phyloP scores from a whole-genome alignment of 2,888 invertebrate species.

The Empis livida region DNA sequence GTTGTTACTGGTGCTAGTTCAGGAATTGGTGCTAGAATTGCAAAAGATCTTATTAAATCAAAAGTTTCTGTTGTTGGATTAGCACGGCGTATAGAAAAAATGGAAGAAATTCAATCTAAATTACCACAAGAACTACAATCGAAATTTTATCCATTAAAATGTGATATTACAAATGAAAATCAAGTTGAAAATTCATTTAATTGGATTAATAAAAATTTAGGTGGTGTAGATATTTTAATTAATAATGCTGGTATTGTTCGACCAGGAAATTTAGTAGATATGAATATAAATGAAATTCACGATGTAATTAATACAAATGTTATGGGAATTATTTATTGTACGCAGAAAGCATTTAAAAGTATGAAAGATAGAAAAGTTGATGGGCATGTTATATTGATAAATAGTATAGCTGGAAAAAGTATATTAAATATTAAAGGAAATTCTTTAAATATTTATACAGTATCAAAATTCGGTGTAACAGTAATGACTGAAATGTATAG shows the following conservation, averaged over 20 bases:
- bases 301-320: slow-evolving; percentile 37
- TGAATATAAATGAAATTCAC: slow-evolving; percentile 15
- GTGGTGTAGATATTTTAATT: slow-evolving; percentile 42
- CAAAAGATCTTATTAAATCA: slow-evolving; percentile 33
- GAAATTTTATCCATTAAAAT: not conserved
- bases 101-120: slow-evolving; percentile 25
- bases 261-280: slow-evolving; percentile 12
- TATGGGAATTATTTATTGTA: slow-evolving; percentile 36
- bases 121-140: too few relatives aligned
- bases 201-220: slow-evolving; percentile 37
- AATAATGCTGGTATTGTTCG: slow-evolving; percentile 42
- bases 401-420: slow-evolving; percentile 28
- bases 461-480: slow-evolving; percentile 15
- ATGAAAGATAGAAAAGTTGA: slow-evolving; percentile 37
- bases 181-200: slow-evolving; percentile 40
- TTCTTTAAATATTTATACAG: slow-evolving; percentile 13
- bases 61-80: slow-evolving; percentile 43
- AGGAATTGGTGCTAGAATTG: slow-evolving; percentile 44
- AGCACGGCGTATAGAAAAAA: slow-evolving; percentile 37
- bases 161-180: slow-evolving; percentile 15
- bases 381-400: slow-evolving; percentile 40
- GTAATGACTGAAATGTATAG: slow-evolving; percentile 13
- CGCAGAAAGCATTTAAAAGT: slow-evolving; percentile 37
- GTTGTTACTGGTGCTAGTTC: slow-evolving; percentile 51
- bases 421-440: slow-evolving; percentile 6